These are phyloP conservation scores for Mastacembelus armatus DNA, from an alignment of 2,797 vertebrate genomes.

Conservation along the genomic window DNA sequence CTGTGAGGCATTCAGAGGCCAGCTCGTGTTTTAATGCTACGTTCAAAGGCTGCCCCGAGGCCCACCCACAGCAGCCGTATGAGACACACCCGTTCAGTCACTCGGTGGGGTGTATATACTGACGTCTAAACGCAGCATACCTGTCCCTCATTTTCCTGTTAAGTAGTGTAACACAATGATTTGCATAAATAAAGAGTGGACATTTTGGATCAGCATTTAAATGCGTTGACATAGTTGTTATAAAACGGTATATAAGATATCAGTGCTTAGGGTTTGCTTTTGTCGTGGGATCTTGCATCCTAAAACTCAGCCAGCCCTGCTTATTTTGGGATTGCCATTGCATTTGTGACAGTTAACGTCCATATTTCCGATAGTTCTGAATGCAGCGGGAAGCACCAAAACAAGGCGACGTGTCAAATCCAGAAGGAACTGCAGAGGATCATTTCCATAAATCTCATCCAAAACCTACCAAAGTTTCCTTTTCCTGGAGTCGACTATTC, in stretches of 20 bases:
- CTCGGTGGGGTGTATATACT: too few species aligned
- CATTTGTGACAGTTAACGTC: rapidly evolving
- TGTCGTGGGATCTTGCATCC: rapidly evolving
- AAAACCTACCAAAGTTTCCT: too few species aligned
- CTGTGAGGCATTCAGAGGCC: not conserved
- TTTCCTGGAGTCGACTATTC: rapidly evolving
- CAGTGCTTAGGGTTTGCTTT: not conserved
- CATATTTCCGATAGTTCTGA: not conserved
- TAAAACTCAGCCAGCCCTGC: too few species aligned
- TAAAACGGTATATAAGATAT: rapidly evolving
- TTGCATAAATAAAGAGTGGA: too few species aligned
- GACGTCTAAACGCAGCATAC: too few species aligned
- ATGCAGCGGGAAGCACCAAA: conserved; percentile 37
- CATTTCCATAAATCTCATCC: not conserved
- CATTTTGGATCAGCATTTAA: not conserved
- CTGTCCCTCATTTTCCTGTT: too few species aligned
- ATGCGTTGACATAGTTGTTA: not conserved
- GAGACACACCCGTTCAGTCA: too few species aligned
- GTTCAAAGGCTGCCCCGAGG: conserved; percentile 11
- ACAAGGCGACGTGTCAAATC: conserved; percentile 70
- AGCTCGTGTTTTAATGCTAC: conserved; percentile 30
- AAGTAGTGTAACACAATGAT: not conserved
- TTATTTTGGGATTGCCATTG: not conserved
- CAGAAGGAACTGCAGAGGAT: not conserved
- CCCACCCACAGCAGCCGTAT: too few species aligned